Percentiles rank a stretch among this genome's conserved stretches.
Conservation (phyloP, 30 jellyfish, hydroid and myxozoan species). For the Turritopsis dohrnii region DNA sequence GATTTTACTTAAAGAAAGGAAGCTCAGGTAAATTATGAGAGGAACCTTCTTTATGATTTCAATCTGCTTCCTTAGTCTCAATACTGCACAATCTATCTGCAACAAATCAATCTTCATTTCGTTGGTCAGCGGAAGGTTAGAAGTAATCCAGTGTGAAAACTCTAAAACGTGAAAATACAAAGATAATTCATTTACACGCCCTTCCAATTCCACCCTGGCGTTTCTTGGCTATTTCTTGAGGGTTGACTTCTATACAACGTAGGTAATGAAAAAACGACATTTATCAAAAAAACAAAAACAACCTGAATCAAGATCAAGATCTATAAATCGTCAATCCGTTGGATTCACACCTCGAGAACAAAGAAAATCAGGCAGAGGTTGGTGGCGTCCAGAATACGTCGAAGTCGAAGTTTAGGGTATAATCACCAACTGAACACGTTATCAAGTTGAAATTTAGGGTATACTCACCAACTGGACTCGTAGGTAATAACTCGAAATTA, state of each 20-base stretch:
- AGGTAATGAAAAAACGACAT: no score
- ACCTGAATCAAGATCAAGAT: no score
- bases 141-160: slow-evolving; percentile 85
- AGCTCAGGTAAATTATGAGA: neutral
- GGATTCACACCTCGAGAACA: no score
- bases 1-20: neutral
- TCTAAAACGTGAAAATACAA: slow-evolving; percentile 34
- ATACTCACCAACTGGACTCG: slow-evolving; percentile 75
- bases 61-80: slow-evolving; percentile 60
- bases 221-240: no score
- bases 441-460: neutral
- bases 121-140: slow-evolving; percentile 75
- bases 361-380: no score
- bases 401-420: neutral
- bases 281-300: no score
- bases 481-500: slow-evolving; percentile 48
- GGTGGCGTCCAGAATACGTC: no score
- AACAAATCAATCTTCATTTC: slow-evolving; percentile 51
- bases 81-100: slow-evolving; percentile 47
- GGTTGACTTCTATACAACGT: no score
- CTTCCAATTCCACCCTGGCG: no score
- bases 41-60: slow-evolving; percentile 76
- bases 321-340: no score
- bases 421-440: slow-evolving; percentile 70
- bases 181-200: neutral